These are phyloP conservation scores for Talpa occidentalis DNA, from an alignment of 2,113 vertebrate species.

Conservation along the genomic window DNA sequence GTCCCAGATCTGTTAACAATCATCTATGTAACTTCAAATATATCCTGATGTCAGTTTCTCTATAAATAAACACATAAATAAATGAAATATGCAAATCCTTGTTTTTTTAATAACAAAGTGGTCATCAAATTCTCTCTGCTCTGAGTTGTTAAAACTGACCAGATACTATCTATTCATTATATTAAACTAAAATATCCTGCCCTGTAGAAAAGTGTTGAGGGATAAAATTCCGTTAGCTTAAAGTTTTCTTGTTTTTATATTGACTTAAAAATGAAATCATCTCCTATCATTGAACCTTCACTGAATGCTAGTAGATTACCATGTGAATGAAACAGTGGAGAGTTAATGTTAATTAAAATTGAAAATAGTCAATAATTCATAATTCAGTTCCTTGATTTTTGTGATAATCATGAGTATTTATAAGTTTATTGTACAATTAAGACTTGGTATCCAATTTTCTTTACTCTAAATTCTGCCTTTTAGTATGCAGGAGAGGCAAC, in stretches of 20 bases:
- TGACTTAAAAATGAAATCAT: slow-evolving; percentile 3
- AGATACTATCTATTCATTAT: not conserved
- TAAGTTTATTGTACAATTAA: not conserved
- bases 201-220: not conserved
- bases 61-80: not conserved
- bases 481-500: not conserved
- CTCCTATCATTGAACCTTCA: not conserved
- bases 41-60: not conserved
- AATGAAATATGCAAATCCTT: not conserved
- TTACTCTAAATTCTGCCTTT: not conserved
- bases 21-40: not conserved
- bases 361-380: not conserved
- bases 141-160: not conserved
- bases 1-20: not conserved
- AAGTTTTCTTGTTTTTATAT: slow-evolving; percentile 1
- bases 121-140: not conserved
- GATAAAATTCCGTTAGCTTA: not conserved
- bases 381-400: not conserved
- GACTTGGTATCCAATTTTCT: not conserved
- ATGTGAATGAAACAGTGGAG: not conserved
- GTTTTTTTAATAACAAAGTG: not conserved
- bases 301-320: not conserved
- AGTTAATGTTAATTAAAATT: slow-evolving; percentile 5
- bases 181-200: not conserved
- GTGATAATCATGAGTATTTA: not conserved